Evolutionary conservation across 2,797 vertebrate species (phyloP), one percentile per base, ranked within the genome.

Genomic region (Halcyon chelicuti): DNA sequence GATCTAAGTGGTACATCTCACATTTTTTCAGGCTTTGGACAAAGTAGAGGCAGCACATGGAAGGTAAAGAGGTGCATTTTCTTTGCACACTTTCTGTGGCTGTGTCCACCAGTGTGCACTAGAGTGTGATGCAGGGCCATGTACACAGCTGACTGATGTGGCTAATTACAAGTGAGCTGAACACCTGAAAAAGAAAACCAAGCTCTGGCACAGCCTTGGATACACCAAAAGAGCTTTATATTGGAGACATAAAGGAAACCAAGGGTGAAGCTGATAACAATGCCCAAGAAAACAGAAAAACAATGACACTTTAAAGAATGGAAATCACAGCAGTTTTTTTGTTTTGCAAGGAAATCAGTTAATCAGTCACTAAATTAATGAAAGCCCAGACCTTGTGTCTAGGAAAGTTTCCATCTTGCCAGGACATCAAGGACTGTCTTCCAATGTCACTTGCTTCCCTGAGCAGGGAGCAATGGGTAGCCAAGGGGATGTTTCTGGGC

Each of bases 61-160:
- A 91, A 88, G 68, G 71, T 21, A 44, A 58, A 71, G 51, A 73
- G 51, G 67, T 79, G 63, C 89, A 70, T 79, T 93, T 96, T 84
- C 74, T 93, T 86, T 4, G 1, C 65, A 71, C 37, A 23, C 21
- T 61, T 82, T 82, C 73, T 91, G 67, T 77, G 77, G 60, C 90
- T 96, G 67, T 49, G 52, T 49, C 67, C 71, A 85, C 86, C 33
- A 7, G 74, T 9, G 5, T 62, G 44, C 18, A 9, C 40, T 2
- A 9, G 21, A 82, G 47, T 1, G 0, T 61, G 73, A 52, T 58
- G 35, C 52, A 87, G 55, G 29, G 80, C 80, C 2, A 1, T 23
- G 75, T 29, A 61, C 60, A 35, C 3, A 0, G 25, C 37, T 79
- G 88, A 96, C 74, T 92, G 94, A 96, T 94, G 91, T 95, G 91